Conservation (phyloP, 2,888 invertebrate genomes). For the Eristalinus sepulchralis region DNA sequence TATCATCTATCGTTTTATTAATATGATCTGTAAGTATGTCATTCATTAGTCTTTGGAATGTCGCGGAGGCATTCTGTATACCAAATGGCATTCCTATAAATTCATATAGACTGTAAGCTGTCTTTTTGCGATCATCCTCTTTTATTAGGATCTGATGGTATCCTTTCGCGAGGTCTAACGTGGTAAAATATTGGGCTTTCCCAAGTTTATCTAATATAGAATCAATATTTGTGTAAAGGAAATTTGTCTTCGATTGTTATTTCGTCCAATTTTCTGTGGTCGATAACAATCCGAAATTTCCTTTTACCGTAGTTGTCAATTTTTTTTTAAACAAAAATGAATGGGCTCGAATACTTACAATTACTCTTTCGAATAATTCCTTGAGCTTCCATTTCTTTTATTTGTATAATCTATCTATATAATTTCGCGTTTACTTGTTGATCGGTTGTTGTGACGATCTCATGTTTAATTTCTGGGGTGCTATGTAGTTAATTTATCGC, state of each 20-base stretch:
- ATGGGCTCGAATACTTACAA: background rate
- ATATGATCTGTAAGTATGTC: background rate
- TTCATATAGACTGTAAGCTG: background rate
- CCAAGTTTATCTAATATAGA: background rate
- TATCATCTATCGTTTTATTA: constrained; percentile 5
- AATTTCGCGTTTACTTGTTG: background rate
- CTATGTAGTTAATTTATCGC: constrained; percentile 7
- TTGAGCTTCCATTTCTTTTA: background rate
- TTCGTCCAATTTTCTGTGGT: background rate
- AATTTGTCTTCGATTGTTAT: background rate
- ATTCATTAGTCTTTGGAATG: background rate
- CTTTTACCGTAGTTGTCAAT: too few species aligned
- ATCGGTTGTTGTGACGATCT: constrained; percentile 12
- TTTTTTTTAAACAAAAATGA: background rate
- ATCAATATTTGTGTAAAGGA: background rate
- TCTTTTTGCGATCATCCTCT: background rate
- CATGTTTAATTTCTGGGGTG: constrained; percentile 2
- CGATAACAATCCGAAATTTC: too few species aligned
- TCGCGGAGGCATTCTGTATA: background rate
- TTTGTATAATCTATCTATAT: background rate
- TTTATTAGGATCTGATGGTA: background rate
- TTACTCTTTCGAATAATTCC: background rate
- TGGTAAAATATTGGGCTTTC: background rate
- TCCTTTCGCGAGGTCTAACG: background rate
- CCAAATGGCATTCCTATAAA: background rate